Evolutionary conservation across 2,797 vertebrate genomes (phyloP), one percentile per base, ranked within the genome.

Genomic region (Lepidocolaptes lacrymiger): DNA sequence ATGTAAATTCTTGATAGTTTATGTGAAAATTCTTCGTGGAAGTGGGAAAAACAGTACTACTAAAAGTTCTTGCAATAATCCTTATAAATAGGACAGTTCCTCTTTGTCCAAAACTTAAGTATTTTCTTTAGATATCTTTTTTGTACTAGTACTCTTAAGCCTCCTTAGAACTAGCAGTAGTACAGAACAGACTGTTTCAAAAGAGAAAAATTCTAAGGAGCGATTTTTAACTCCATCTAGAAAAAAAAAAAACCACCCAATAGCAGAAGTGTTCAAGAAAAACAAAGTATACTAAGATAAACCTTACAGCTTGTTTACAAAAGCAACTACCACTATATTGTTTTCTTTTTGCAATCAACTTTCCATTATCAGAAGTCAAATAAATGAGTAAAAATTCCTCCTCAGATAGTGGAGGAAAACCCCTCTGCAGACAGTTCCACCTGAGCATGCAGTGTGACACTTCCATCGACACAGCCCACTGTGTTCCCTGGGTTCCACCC

Each of bases 21-120:
- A 73, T 27, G 9, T 15, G 9, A 83, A 75, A 77, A 63, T 26
- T 76, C 36, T 83, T 63, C 39, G 77, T 13, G 32, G 9, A 83
- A 83, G 52, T 34, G 16, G 48, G 58, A 72, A 80, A 85, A 27
- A 0, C 19, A 64, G 14, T 44, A 78, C 61, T 67, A 89, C 18
- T 37, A 46, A 66, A 81, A 84, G 36, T 23, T 30, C 41, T 74
- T 75, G 41, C 54, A 82, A 59, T 44, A 49, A 96, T 75, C 41
- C 59, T 59, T 56, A 78, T 93, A 93, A 89, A 72, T 36, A 49
- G 67, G 28, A 87, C 44, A 64, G 52, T 32, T 52, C 37, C 20
- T 78, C 37, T 89, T 77, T 62, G 48, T 67, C 44, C 58, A 87
- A 84, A 91, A 26, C 12, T 2, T 37, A 56, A 66, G 30, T 19